phyloP scores from a whole-genome alignment of 2,888 invertebrate genomes.

The Crocallis elinguaria region DNA sequence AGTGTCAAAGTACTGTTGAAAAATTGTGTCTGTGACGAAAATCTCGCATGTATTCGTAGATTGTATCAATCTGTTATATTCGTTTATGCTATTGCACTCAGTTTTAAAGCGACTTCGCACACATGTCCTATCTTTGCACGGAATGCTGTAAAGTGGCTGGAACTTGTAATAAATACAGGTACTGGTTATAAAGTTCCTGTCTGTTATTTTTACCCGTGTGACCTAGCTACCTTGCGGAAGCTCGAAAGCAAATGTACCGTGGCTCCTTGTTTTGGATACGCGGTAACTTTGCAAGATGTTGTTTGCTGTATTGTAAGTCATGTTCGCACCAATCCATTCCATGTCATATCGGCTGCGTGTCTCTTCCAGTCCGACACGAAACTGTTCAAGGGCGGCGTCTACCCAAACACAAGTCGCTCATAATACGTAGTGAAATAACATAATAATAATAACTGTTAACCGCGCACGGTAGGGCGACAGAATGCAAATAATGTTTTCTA shows the following conservation, averaged over 20 bases:
- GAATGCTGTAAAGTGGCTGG: conserved; percentile 1
- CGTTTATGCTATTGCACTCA: conserved; percentile 11
- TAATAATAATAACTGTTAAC: conserved; percentile 52
- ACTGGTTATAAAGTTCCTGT: conserved; percentile 22
- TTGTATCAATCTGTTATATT: conserved; percentile 26
- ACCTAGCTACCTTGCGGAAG: conserved; percentile 1
- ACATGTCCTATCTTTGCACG: background rate
- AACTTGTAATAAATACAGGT: conserved; percentile 18
- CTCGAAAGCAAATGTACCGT: background rate
- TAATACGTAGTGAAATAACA: conserved; percentile 40
- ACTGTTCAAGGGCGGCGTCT: conserved; percentile 6
- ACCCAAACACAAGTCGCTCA: conserved; percentile 11
- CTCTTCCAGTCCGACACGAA: background rate
- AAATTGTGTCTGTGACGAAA: conserved; percentile 13
- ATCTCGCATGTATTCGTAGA: conserved; percentile 17
- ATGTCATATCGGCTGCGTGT: conserved; percentile 7
- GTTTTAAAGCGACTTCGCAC: background rate
- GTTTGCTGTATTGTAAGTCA: background rate
- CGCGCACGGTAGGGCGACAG: conserved; percentile 51
- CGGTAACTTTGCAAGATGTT: background rate
- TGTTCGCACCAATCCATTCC: conserved; percentile 24
- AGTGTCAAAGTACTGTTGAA: conserved; percentile 1
- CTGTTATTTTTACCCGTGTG: conserved; percentile 16
- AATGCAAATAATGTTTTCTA: conserved; percentile 66
- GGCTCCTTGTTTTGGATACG: background rate